Percentiles rank a stretch among this genome's conserved stretches.
These are phyloP conservation scores for Steromphala cineraria DNA, from an alignment of 2,888 invertebrate species.

Conservation along the genomic window DNA sequence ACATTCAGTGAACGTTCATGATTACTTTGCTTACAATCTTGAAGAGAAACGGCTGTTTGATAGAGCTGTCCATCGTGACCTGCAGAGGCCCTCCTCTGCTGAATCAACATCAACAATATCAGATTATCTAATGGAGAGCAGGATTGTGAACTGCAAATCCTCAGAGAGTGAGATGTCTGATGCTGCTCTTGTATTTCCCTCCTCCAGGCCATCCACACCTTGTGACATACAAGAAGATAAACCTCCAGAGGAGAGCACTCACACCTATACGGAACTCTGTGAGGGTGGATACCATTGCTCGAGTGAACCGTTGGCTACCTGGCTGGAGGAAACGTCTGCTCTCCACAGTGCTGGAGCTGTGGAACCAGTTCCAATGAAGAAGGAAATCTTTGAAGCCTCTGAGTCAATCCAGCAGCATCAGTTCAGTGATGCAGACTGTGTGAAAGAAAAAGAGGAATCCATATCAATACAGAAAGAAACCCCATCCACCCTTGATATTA, in stretches of 20 bases:
- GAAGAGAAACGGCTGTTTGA: slow-evolving; percentile 17
- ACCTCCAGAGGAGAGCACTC: background rate
- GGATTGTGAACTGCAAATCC: background rate
- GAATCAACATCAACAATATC: slow-evolving; percentile 9
- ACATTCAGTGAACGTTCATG: slow-evolving; percentile 27
- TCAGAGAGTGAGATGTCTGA: background rate
- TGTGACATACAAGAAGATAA: background rate
- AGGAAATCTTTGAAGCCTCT: too few relatives aligned
- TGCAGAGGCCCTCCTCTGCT: background rate
- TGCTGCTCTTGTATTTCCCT: background rate
- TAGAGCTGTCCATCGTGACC: background rate
- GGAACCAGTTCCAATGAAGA: too few relatives aligned
- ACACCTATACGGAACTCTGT: slow-evolving; percentile 5
- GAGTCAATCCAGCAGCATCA: too few relatives aligned
- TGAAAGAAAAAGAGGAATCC: too few relatives aligned
- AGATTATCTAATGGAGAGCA: slow-evolving; percentile 4
- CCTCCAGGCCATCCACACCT: background rate
- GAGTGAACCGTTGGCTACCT: background rate
- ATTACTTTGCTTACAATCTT: slow-evolving; percentile 26
- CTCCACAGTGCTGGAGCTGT: too few relatives aligned
- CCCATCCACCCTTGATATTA: too few relatives aligned
- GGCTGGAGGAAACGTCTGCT: background rate
- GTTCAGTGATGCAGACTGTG: too few relatives aligned
- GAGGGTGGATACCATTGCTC: background rate
- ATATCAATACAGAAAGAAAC: too few relatives aligned